Evolutionary conservation across 2,113 vertebrate genomes (phyloP).

Genomic region (Pogona vitticeps): DNA sequence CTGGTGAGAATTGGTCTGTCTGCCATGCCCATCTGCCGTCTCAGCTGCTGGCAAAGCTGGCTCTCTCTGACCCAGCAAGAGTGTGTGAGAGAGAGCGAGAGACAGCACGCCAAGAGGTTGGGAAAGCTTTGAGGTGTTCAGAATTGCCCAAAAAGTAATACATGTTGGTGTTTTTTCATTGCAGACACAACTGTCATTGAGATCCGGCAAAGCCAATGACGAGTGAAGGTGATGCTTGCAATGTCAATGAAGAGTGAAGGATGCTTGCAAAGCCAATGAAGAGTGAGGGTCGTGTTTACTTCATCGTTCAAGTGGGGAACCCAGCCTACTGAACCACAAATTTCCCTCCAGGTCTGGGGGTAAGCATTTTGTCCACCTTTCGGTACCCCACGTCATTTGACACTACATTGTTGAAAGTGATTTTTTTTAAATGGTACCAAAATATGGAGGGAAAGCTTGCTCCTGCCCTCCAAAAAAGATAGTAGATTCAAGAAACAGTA

Average conservation of each 20-base stretch:
- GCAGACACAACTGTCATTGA: background rate
- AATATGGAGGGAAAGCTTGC: too few species aligned
- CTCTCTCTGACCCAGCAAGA: background rate
- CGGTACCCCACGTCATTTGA: too few species aligned
- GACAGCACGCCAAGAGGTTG: too few species aligned
- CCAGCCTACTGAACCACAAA: background rate
- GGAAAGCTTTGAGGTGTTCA: too few species aligned
- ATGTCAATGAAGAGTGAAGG: background rate
- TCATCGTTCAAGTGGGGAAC: background rate
- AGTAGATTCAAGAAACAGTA: too few species aligned
- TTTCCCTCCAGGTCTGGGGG: background rate
- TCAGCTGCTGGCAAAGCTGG: background rate
- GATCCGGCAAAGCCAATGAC: too few species aligned
- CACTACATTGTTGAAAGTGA: background rate
- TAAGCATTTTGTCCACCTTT: background rate
- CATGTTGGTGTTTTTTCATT: background rate
- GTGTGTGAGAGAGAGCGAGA: background rate
- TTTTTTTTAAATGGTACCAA: too few species aligned
- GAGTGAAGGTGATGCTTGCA: background rate
- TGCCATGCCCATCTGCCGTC: slow-evolving; percentile 44
- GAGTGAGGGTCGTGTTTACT: background rate
- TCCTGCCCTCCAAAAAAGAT: too few species aligned
- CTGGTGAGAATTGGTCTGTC: slow-evolving; percentile 49
- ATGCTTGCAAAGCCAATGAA: too few species aligned
- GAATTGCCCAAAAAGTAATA: background rate